Evolutionary conservation across 2,797 vertebrate species (phyloP).

Genomic region (Botia kubotai): DNA sequence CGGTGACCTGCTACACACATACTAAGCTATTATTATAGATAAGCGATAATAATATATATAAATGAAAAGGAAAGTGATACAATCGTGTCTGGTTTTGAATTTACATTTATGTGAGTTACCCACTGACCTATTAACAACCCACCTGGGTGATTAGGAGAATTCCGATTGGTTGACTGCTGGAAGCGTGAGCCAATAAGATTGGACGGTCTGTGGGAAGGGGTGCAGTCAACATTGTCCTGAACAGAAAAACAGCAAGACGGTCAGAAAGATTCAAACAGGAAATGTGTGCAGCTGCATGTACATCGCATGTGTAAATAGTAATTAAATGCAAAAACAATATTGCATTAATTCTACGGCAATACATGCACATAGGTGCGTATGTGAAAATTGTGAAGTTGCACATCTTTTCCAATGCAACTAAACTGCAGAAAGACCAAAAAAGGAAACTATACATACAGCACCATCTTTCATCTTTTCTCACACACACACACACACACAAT

Average conservation of each 20-base stretch:
- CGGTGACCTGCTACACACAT: neutral
- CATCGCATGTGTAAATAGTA: neutral
- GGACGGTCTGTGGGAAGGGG: conserved; percentile 77
- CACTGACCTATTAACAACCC: conserved; percentile 38
- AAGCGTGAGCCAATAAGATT: conserved; percentile 82
- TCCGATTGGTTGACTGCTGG: conserved; percentile 78
- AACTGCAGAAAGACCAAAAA: neutral
- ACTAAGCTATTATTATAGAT: no score
- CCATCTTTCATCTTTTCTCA: conserved; percentile 2
- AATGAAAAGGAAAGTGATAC: no score
- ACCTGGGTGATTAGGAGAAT: conserved; percentile 86
- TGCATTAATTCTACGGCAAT: neutral
- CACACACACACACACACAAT: conserved; percentile 56
- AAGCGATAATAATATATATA: no score
- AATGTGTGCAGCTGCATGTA: conserved; percentile 2
- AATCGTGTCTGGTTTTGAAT: neutral
- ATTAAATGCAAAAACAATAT: neutral
- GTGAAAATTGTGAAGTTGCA: neutral
- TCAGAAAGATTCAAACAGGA: neutral
- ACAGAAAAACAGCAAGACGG: conserved; percentile 56
- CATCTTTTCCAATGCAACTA: conserved; percentile 13
- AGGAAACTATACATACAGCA: conserved; percentile 23
- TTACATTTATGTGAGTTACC: neutral
- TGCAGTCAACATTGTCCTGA: conserved; percentile 89
- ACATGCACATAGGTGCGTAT: neutral